A percentile compares a stretch with the other conserved stretches of the same genome.
phyloP scores from a whole-genome alignment of 1,140 invertebrate species.

The Zeugodacus cucurbitae region DNA sequence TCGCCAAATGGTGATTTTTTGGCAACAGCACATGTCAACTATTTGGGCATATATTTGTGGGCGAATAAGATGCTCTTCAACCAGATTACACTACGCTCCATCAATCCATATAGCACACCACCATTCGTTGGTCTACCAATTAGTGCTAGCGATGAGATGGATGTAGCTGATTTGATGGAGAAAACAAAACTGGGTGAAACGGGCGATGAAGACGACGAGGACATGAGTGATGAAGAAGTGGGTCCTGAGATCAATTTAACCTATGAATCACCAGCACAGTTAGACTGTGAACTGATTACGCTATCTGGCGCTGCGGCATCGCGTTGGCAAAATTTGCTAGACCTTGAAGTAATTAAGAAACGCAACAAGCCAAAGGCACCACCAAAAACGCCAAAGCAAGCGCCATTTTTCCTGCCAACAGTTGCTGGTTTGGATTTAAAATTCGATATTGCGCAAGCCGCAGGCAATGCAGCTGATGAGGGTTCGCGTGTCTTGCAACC shows the following conservation, averaged over 20 bases:
- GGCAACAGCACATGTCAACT: constrained; percentile 87
- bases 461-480: constrained; percentile 65
- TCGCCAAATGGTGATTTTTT: constrained; percentile 92
- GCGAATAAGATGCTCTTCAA: constrained; percentile 88
- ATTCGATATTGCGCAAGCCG: constrained; percentile 77
- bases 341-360: constrained; percentile 89
- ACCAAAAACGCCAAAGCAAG: constrained; percentile 82
- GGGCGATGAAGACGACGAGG: constrained; percentile 66
- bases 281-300: constrained; percentile 84
- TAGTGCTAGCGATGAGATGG: constrained; percentile 57
- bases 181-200: constrained; percentile 53
- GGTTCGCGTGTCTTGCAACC: constrained; percentile 70
- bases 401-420: constrained; percentile 96
- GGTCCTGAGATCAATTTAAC: constrained; percentile 69
- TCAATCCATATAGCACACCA: constrained; percentile 72
- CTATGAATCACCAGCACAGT: constrained; percentile 78
- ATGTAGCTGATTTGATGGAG: constrained; percentile 9
- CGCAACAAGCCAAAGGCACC: constrained; percentile 92
- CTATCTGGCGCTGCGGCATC: constrained; percentile 86
- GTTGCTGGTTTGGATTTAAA: constrained; percentile 83
- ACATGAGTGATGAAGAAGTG: constrained; percentile 60
- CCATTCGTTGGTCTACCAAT: constrained; percentile 73
- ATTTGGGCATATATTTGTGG: constrained; percentile 94
- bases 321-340: constrained; percentile 92
- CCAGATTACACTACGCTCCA: constrained; percentile 80